A percentile compares a stretch with the other conserved stretches of the same genome.
Evolutionary conservation across 2,797 vertebrate genomes (phyloP).

Genomic region (Fundulus diaphanus): DNA sequence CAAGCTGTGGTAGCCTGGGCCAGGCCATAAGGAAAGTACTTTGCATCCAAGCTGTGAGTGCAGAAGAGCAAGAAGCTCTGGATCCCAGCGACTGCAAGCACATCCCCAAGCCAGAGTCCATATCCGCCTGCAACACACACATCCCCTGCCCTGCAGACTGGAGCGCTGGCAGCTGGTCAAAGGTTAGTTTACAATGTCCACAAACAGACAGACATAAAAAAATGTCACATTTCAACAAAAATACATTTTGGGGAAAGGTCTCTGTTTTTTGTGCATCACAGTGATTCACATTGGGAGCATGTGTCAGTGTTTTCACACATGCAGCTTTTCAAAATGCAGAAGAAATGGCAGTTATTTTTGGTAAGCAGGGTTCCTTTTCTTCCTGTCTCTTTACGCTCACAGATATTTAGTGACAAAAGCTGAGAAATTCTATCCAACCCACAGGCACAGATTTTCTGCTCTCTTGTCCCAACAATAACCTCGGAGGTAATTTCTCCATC

Average conservation of each 20-base stretch:
- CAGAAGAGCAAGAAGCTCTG: constrained; percentile 88
- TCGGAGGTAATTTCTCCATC: neutral
- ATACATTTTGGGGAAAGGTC: neutral
- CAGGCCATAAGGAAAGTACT: constrained; percentile 85
- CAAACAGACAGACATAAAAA: neutral
- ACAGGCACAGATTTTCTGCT: neutral
- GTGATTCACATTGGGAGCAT: neutral
- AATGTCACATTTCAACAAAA: too few relatives aligned
- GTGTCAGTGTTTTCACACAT: neutral
- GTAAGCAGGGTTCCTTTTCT: neutral
- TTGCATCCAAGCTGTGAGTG: constrained; percentile 88
- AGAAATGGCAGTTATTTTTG: neutral
- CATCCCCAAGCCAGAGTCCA: constrained; percentile 79
- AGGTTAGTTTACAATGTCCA: constrained; percentile 79
- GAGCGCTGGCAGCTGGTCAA: constrained; percentile 87
- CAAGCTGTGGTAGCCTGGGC: constrained; percentile 83
- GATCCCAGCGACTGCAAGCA: constrained; percentile 80
- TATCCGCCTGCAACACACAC: constrained; percentile 80
- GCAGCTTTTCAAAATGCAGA: neutral
- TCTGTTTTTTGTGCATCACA: neutral
- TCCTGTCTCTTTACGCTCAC: neutral
- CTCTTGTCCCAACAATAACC: neutral
- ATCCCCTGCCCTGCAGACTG: constrained; percentile 88
- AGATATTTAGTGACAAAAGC: neutral
- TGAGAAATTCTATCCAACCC: neutral